These are phyloP conservation scores for Dendrophyllia cribrosa DNA, from an alignment of 64 coral and sea anemone species.

Conservation along the genomic window DNA sequence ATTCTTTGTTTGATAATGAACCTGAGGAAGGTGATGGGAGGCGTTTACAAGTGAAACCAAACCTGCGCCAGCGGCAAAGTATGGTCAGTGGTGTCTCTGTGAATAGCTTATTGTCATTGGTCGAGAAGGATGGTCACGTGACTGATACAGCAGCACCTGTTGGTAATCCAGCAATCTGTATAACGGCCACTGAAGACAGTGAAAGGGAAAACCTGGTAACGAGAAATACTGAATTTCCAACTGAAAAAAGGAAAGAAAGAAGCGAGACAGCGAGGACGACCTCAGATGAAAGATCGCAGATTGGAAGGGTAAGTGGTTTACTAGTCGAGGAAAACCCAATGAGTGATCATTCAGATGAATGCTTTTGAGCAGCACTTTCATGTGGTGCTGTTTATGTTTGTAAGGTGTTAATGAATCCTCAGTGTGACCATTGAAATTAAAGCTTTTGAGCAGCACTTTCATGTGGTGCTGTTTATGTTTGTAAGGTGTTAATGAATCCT, in stretches of 20 bases:
- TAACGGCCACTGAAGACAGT: not conserved
- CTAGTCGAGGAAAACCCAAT: too few species aligned
- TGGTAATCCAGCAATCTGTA: not conserved
- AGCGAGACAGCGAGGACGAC: conserved; percentile 22
- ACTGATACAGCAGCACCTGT: not conserved
- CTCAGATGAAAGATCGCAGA: conserved; percentile 52
- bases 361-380: too few species aligned
- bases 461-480: too few species aligned
- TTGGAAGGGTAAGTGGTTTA: conserved; percentile 36
- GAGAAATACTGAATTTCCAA: not conserved
- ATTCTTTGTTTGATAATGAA: not conserved
- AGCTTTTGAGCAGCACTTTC: too few species aligned
- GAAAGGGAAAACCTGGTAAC: not conserved
- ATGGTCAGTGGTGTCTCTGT: not conserved
- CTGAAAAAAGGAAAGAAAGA: conserved; percentile 1
- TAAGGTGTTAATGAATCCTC: too few species aligned
- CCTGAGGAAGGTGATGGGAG: not conserved
- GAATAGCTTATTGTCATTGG: conserved; percentile 30
- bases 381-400: too few species aligned
- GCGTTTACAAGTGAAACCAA: not conserved
- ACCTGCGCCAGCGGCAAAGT: conserved; percentile 10
- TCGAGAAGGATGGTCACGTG: conserved; percentile 2
- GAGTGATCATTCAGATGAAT: too few species aligned
- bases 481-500: too few species aligned
- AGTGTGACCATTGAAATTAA: too few species aligned